Base-by-base conservation (phyloP, 2,888 invertebrate species). In the Ischnura elegans region DNA sequence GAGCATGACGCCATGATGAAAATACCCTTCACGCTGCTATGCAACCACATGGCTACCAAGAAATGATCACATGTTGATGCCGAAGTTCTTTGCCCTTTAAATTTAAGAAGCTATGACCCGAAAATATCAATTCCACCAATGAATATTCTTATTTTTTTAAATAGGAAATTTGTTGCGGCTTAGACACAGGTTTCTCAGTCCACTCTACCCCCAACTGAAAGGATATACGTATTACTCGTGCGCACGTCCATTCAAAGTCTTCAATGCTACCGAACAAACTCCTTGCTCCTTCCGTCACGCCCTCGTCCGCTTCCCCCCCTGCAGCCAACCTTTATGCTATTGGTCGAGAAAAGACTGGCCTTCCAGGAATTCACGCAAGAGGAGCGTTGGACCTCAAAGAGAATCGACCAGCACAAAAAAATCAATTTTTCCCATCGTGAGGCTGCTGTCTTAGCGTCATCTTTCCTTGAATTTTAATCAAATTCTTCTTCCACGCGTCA, bases 391-490 rank as follows among this genome's bases (percentile, higher is more conserved):
- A 76, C 76, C 76, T 36, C 76, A 76, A 76, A 76, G 76, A 76
- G 36, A 76, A 36, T 66, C 55, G 55, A 55, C 87, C 87, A 2
- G 21, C 55, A 87, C 90, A 90, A 90, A 61, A 19, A 45, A 90
- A 25, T 13, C 1, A 61, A 36, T 90, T 21, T 61, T 90, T 90
- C 45, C 42, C 61, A 5, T 13, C 61, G 43, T 43, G 90, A 42
- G 61, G 61, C n/a, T 43, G 61, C 90, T 90, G 90, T 90, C 36
- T 90, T 90, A 90, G 90, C 94, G 94, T 95, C 95, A 95, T 94
- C 94, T 94, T 95, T 95, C 95, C 94, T 94, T 95, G 95, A 95
- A 95, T 94, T 95, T 95, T 94, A 95, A 95, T 95, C 94, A 95
- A 94, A 87, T 61, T n/a, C n/a, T 51, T 90, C 90, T 90, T 90